Evolutionary conservation across 2,113 vertebrate species (phyloP).

Genomic region (Pleuronectes platessa): DNA sequence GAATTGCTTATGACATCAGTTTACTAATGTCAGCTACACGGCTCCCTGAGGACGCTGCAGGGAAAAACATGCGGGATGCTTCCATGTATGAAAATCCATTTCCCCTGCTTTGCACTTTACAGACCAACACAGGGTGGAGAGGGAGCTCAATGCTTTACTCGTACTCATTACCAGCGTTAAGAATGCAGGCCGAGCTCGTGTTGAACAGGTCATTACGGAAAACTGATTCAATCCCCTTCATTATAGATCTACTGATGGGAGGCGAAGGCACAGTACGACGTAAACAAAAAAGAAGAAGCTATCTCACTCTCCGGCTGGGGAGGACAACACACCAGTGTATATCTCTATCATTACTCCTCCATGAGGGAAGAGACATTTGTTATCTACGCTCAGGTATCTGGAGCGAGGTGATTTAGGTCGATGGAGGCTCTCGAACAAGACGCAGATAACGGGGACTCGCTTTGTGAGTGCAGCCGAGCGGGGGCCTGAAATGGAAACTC

Average conservation of each 20-base stretch:
- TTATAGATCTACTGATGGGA: slow-evolving; percentile 62
- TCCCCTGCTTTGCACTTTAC: slow-evolving; percentile 34
- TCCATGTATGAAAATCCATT: slow-evolving; percentile 43
- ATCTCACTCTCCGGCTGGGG: no score
- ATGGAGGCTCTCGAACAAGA: slow-evolving; percentile 42
- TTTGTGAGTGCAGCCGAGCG: slow-evolving; percentile 29
- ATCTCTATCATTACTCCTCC: slow-evolving; percentile 44
- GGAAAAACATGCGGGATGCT: slow-evolving; percentile 50
- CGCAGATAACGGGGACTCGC: slow-evolving; percentile 53
- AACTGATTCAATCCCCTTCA: slow-evolving; percentile 48
- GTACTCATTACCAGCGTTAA: slow-evolving; percentile 52
- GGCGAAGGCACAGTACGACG: slow-evolving; percentile 23
- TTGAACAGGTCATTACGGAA: slow-evolving; percentile 61
- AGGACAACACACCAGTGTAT: slow-evolving; percentile 22
- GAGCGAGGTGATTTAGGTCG: slow-evolving; percentile 46
- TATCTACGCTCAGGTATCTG: slow-evolving; percentile 48
- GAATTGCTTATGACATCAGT: slow-evolving; percentile 69
- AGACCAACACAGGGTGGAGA: slow-evolving; percentile 32
- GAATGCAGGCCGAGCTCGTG: slow-evolving; percentile 31
- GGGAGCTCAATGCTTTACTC: slow-evolving; percentile 20
- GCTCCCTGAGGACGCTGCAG: slow-evolving; percentile 39
- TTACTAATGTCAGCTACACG: slow-evolving; percentile 48
- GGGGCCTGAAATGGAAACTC: slow-evolving; percentile 21
- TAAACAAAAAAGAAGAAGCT: slow-evolving; percentile 29
- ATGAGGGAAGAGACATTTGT: slow-evolving; percentile 2